Evolutionary conservation across 2,888 invertebrate genomes (phyloP).

Genomic region (Agriopis marginaria): DNA sequence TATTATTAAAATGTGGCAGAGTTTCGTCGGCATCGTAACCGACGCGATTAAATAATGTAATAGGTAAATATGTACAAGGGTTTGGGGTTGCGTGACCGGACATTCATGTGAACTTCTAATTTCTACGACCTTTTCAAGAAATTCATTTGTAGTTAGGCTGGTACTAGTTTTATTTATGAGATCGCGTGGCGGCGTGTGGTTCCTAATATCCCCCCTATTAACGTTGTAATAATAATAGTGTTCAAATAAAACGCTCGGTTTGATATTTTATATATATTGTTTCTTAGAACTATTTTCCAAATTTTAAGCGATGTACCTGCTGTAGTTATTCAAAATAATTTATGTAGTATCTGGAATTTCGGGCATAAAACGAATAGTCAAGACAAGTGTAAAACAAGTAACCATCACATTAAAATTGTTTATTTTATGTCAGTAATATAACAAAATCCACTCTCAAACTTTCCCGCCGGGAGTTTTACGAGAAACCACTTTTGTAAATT

Average conservation of each 20-base stretch:
- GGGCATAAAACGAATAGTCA: too few species aligned
- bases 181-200: constrained; percentile 68
- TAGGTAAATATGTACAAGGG: constrained; percentile 71
- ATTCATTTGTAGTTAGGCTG: constrained; percentile 67
- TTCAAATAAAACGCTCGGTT: constrained; percentile 18
- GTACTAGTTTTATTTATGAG: constrained; percentile 69
- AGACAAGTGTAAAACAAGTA: too few species aligned
- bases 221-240: constrained; percentile 49
- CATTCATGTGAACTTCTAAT: constrained; percentile 79
- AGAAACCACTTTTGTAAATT: too few species aligned
- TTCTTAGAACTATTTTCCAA: background rate
- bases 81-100: constrained; percentile 77
- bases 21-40: constrained; percentile 53
- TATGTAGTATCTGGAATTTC: too few species aligned
- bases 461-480: too few species aligned
- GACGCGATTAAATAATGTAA: constrained; percentile 63
- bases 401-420: too few species aligned
- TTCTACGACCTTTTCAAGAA: constrained; percentile 84
- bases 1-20: constrained; percentile 26
- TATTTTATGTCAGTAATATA: too few species aligned
- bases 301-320: too few species aligned
- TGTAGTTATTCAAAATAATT: too few species aligned
- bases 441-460: too few species aligned
- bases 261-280: constrained; percentile 7
- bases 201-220: constrained; percentile 65